Evolutionary conservation across 2,113 vertebrate species (phyloP).

Genomic region (Hippocampus barbouri): DNA sequence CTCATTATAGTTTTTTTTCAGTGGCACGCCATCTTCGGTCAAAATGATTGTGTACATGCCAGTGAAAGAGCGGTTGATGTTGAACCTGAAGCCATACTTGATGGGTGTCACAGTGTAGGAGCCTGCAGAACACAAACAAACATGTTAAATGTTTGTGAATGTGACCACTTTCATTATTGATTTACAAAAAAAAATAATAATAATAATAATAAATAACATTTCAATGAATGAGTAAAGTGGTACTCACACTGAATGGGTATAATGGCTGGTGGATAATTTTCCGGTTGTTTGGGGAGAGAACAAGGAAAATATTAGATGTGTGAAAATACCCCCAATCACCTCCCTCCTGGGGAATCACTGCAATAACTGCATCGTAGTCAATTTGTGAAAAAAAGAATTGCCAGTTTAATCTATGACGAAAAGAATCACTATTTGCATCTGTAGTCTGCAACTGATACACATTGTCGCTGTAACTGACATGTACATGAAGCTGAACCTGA

Average conservation of each 20-base stretch:
- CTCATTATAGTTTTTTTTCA: accelerated
- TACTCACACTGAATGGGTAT: slow-evolving; percentile 43
- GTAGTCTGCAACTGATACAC: too few relatives aligned
- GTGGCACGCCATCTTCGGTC: accelerated
- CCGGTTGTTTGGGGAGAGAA: slow-evolving; percentile 4
- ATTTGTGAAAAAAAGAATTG: too few relatives aligned
- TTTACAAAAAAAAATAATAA: neutral
- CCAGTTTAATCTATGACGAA: too few relatives aligned
- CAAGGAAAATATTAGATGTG: neutral
- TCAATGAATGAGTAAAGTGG: neutral
- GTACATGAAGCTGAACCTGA: too few relatives aligned
- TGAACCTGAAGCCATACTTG: slow-evolving; percentile 13
- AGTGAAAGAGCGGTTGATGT: accelerated
- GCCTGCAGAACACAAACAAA: slow-evolving; percentile 39
- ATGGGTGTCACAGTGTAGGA: neutral
- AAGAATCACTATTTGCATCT: too few relatives aligned
- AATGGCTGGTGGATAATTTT: neutral
- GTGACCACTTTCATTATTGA: neutral
- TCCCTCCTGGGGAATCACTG: too few relatives aligned
- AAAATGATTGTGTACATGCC: accelerated
- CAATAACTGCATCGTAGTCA: too few relatives aligned
- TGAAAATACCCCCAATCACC: too few relatives aligned
- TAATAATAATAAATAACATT: neutral
- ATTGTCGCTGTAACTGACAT: too few relatives aligned
- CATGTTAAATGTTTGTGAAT: neutral